Evolutionary conservation across 2,888 invertebrate species (phyloP).

Genomic region (Lasioglossum morio): DNA sequence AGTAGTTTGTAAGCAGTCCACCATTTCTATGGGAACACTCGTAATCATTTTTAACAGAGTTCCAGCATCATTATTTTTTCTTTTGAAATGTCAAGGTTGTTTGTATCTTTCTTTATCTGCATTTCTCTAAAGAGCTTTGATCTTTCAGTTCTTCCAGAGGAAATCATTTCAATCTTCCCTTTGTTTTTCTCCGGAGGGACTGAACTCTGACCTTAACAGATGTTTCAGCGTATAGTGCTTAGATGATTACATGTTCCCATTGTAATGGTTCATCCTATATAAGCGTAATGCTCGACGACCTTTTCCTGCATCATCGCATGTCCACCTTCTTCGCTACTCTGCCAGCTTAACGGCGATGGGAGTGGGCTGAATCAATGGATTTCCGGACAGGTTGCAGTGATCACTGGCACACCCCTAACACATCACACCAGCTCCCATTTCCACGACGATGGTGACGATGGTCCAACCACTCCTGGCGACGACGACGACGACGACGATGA

Average conservation of each 20-base stretch:
- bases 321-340: conserved; percentile 59
- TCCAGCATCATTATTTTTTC: neutral
- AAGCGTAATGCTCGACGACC: conserved; percentile 42
- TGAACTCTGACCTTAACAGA: neutral
- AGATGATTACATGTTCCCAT: neutral
- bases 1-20: neutral
- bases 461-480: conserved; percentile 80
- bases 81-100: neutral
- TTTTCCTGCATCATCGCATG: conserved; percentile 68
- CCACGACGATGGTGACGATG: conserved; percentile 78
- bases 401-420: conserved; percentile 82
- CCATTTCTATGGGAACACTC: neutral
- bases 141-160: neutral
- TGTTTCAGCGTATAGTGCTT: neutral
- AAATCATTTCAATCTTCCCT: neutral
- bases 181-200: neutral
- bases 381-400: conserved; percentile 83
- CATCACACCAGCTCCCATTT: conserved; percentile 76
- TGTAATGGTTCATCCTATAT: neutral
- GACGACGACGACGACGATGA: conserved; percentile 96
- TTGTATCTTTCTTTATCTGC: neutral
- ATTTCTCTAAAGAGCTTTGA: neutral
- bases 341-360: conserved; percentile 64
- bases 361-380: conserved; percentile 72
- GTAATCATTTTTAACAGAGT: neutral